Evolutionary conservation across 1,140 invertebrate species (phyloP).

Genomic region (Drosophila gunungcola): DNA sequence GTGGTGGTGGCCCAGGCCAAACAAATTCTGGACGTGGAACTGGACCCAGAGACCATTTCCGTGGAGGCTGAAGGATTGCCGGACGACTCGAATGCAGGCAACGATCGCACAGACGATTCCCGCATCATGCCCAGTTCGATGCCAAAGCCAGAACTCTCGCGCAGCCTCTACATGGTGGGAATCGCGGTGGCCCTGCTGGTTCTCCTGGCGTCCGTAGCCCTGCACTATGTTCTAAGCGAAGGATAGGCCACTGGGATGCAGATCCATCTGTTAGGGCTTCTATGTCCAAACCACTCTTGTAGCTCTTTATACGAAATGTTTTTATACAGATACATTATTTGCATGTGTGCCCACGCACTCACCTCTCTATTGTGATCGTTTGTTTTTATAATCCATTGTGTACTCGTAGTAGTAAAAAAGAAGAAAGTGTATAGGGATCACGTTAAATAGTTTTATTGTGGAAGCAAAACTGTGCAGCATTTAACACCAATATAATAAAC

Average conservation of each 20-base stretch:
- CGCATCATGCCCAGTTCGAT: constrained; percentile 54
- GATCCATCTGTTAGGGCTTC: constrained; percentile 1
- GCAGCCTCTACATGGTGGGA: constrained; percentile 76
- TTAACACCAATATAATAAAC: constrained; percentile 65
- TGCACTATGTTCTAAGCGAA: constrained; percentile 64
- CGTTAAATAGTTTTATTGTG: constrained; percentile 79
- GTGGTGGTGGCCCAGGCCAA: constrained; percentile 78
- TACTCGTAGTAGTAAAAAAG: constrained; percentile 66
- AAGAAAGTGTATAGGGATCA: constrained; percentile 63
- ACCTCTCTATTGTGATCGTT: constrained; percentile 77
- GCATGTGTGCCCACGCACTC: constrained; percentile 43
- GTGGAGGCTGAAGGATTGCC: constrained; percentile 71
- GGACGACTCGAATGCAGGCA: constrained; percentile 49
- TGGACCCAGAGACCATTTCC: constrained; percentile 64
- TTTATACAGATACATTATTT: constrained; percentile 65
- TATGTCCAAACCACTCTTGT: constrained; percentile 15
- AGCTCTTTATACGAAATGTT: constrained; percentile 43
- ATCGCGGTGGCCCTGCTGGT: constrained; percentile 73
- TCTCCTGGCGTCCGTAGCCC: constrained; percentile 62
- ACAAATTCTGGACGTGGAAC: constrained; percentile 76
- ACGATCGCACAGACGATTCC: constrained; percentile 25
- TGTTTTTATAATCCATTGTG: constrained; percentile 73
- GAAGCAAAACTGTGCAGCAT: constrained; percentile 73
- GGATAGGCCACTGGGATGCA: constrained; percentile 23
- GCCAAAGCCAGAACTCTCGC: constrained; percentile 71